Evolutionary conservation across 2,797 vertebrate species (phyloP), one percentile per base, ranked within the genome.

Genomic region (Lithobates sylvaticus): DNA sequence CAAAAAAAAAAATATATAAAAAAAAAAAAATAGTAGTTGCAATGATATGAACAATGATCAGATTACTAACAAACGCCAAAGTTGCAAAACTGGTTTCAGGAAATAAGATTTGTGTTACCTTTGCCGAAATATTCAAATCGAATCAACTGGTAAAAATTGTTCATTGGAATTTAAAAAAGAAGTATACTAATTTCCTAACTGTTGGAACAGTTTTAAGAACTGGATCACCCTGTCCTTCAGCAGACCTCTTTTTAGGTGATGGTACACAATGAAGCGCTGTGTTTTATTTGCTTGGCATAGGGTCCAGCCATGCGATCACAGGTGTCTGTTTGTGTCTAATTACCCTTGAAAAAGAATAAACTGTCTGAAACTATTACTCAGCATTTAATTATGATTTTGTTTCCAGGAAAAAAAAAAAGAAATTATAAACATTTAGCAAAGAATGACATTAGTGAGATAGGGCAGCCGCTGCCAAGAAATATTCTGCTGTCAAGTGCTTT

Each of bases 401-500:
- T 58, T 81, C 78, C 78, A 81, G 67, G 32, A 58, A 16, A 58
- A 32, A 58, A 80, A 32, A 58, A 80, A 80, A 54, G 50, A 42
- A 47, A 47, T 47, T 50, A 61, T 67, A 79, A 50, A 61, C 29
- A 58, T 58, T 71, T 58, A 44, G 18, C 69, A 27, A 72, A 68
- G 65, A 44, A 81, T 44, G 70, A 64, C 70, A 82, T 65, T 65
- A 82, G 80, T 73, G 50, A 61, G 26, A 82, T 26, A 61, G 71
- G 70, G 80, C 80, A 74, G 34, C 54, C 69, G 21, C 54, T 74
- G 80, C 80, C 80, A 61, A 82, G 69, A 65, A 74, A 50, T 42
- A 54, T 61, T 44, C 72, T 27, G 50, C 80, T 82, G 80, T 18
- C 72, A 74, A 81, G 78, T 81, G 67, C 67, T 71, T 81, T 71